These are phyloP conservation scores for Meganola albula DNA, from an alignment of 2,888 invertebrate genomes.

Conservation along the genomic window DNA sequence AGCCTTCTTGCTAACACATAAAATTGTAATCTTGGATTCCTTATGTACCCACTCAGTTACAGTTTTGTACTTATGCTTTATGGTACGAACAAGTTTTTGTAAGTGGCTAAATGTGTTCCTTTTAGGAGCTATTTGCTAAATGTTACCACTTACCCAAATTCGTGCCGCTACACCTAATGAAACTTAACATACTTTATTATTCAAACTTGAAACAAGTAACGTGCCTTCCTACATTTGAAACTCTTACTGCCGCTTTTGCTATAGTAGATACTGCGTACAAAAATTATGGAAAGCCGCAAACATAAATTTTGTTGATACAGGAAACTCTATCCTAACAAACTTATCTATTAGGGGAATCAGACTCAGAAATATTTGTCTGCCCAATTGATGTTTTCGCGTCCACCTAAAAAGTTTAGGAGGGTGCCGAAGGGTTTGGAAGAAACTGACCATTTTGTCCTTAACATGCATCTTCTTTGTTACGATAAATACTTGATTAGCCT, in stretches of 20 bases:
- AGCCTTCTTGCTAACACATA: conserved; percentile 38
- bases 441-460: too few species aligned
- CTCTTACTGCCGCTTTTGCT: too few species aligned
- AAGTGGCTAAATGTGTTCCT: conserved; percentile 17
- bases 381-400: conserved; percentile 27
- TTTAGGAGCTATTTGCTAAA: conserved; percentile 14
- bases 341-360: conserved; percentile 30
- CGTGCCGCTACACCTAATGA: too few species aligned
- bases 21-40: conserved; percentile 39
- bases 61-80: conserved; percentile 23
- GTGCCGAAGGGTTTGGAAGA: conserved; percentile 10
- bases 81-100: conserved; percentile 22
- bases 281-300: conserved; percentile 23
- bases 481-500: too few species aligned
- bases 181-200: too few species aligned
- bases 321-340: conserved; percentile 29
- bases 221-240: too few species aligned
- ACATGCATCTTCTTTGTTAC: too few species aligned
- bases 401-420: conserved; percentile 23
- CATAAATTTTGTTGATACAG: conserved; percentile 28
- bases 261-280: too few species aligned
- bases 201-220: too few species aligned
- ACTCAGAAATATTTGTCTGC: conserved; percentile 29
- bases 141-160: too few species aligned
- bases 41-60: conserved; percentile 22